Conservation (phyloP, 2,888 invertebrate species). For the Brassicogethes aeneus region DNA sequence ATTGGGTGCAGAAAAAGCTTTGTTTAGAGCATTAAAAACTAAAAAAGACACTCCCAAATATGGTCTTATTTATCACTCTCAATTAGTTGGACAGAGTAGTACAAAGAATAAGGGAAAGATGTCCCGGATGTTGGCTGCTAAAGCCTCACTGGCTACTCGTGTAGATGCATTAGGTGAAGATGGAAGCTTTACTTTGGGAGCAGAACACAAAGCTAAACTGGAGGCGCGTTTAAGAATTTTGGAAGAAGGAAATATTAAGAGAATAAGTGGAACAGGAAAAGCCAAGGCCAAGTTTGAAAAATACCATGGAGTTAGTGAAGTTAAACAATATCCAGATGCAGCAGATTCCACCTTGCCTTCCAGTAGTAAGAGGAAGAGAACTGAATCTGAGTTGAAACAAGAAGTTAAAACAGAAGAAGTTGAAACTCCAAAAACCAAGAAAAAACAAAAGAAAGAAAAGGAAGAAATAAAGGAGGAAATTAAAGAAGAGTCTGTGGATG, state of each 20-base stretch:
- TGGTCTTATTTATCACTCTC: conserved; percentile 95
- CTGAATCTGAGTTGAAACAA: conserved; percentile 36
- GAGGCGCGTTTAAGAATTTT: conserved; percentile 71
- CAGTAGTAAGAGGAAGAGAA: conserved; percentile 49
- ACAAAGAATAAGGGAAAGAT: conserved; percentile 89
- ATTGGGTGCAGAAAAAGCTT: conserved; percentile 95
- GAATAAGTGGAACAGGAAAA: conserved; percentile 83
- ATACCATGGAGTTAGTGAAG: conserved; percentile 81
- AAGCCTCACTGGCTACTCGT: conserved; percentile 85
- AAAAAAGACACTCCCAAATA: conserved; percentile 98
- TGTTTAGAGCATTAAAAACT: conserved; percentile 94
- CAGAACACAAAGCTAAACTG: conserved; percentile 81
- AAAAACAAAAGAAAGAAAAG: conserved; percentile 31
- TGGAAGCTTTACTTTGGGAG: conserved; percentile 70
- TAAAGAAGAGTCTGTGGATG: conserved; percentile 8
- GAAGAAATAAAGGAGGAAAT: conserved; percentile 23
- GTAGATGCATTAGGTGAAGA: conserved; percentile 96
- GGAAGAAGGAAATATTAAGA: conserved; percentile 75
- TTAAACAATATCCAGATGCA: conserved; percentile 63
- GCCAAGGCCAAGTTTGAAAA: conserved; percentile 87
- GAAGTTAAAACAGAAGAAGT: conserved; percentile 14
- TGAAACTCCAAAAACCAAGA: conserved; percentile 30
- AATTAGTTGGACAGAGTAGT: conserved; percentile 82
- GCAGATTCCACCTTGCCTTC: conserved; percentile 74
- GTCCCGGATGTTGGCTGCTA: conserved; percentile 95